phyloP scores from a whole-genome alignment of 2,797 vertebrate species.

The Botia almorhae region DNA sequence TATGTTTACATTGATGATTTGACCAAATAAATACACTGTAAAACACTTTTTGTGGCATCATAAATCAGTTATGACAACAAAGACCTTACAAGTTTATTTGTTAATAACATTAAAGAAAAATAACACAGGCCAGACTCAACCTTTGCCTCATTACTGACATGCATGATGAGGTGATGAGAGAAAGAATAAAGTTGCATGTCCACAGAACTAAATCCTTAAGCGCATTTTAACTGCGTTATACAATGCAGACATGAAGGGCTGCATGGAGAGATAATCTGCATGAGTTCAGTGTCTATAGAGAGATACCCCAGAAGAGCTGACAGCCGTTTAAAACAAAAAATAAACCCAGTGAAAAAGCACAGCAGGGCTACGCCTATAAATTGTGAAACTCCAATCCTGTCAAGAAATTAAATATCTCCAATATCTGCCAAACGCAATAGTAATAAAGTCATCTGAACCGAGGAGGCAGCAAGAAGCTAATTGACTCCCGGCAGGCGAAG shows the following conservation, averaged over 20 bases:
- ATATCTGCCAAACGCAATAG: slow-evolving; percentile 14
- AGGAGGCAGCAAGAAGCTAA: not conserved
- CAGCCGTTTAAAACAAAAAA: not conserved
- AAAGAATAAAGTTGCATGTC: slow-evolving; percentile 28
- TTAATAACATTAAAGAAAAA: too few relatives aligned
- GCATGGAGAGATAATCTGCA: not conserved
- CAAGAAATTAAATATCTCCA: not conserved
- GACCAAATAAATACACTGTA: too few relatives aligned
- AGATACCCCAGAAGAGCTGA: slow-evolving; percentile 2
- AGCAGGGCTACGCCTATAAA: not conserved
- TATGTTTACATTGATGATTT: not conserved
- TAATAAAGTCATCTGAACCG: not conserved
- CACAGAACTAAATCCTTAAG: slow-evolving; percentile 46
- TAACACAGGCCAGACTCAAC: too few relatives aligned
- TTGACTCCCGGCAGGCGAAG: not conserved
- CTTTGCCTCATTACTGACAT: not conserved
- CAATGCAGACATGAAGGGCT: not conserved
- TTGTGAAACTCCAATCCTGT: slow-evolving; percentile 2
- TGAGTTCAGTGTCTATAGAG: not conserved
- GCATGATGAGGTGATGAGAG: slow-evolving; percentile 24
- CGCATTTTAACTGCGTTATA: slow-evolving; percentile 47
- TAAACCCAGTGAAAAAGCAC: not conserved
- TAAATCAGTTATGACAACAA: too few relatives aligned
- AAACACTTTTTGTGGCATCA: too few relatives aligned
- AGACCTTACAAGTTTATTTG: too few relatives aligned